Conservation (phyloP, 2,888 invertebrate genomes). For the Geophilus truncorum region DNA sequence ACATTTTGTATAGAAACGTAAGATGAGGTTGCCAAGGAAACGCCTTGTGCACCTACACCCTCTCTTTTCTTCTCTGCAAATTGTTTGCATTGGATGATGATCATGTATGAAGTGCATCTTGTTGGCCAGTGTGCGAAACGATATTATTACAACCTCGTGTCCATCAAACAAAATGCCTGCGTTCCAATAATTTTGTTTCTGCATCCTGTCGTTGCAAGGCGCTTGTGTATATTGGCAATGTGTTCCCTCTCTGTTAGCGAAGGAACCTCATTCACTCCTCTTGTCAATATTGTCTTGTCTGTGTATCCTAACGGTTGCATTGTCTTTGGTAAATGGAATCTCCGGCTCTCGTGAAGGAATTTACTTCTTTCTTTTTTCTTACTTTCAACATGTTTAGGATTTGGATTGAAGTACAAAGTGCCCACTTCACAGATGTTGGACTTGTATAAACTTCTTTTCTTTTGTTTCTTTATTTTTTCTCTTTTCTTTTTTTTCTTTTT, state of each 20-base stretch:
- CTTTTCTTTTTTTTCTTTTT: not conserved
- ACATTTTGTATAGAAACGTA: not conserved
- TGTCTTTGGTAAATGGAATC: slow-evolving; percentile 12
- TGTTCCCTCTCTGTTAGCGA: not conserved
- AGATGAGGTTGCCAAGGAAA: slow-evolving; percentile 11
- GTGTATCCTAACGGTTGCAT: slow-evolving; percentile 15
- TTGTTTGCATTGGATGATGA: not conserved
- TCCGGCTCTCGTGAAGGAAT: slow-evolving; percentile 10
- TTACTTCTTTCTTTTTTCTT: not conserved
- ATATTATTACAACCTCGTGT: not conserved
- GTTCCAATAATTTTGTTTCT: not conserved
- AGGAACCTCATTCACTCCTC: not conserved
- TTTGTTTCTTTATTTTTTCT: not conserved
- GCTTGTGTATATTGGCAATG: slow-evolving; percentile 5
- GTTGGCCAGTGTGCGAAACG: not conserved
- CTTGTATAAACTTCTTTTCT: not conserved
- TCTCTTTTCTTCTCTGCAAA: not conserved
- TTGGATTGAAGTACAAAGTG: slow-evolving; percentile 1
- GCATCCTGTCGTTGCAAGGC: not conserved
- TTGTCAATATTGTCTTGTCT: slow-evolving; percentile 13
- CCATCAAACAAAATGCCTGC: not conserved
- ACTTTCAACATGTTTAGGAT: not conserved
- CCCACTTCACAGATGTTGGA: slow-evolving; percentile 1
- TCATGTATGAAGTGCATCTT: not conserved
- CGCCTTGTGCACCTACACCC: not conserved